Percentiles rank a stretch among this genome's conserved stretches.
phyloP scores from a whole-genome alignment of 1,140 invertebrate species.

The Triops longicaudatus region DNA sequence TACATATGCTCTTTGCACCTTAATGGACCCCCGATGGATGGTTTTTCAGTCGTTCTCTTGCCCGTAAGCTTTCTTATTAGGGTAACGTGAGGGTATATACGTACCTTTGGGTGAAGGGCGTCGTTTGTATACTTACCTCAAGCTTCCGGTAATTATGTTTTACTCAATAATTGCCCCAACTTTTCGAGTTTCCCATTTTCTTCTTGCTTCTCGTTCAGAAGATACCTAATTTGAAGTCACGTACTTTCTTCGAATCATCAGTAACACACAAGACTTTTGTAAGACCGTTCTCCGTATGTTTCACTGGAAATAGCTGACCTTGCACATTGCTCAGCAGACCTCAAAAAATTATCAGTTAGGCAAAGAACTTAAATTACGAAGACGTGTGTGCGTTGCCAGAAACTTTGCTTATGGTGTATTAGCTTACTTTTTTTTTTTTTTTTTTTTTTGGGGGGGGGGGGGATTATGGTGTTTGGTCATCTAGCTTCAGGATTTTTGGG shows the following conservation, averaged over 20 bases:
- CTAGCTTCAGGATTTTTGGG: background rate
- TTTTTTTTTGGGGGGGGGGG: background rate
- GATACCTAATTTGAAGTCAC: background rate
- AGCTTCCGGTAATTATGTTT: constrained; percentile 1
- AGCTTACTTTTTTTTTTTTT: background rate
- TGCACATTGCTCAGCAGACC: background rate
- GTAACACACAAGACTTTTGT: background rate
- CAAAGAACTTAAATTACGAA: background rate
- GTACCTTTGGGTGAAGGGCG: no score
- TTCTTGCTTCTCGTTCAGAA: background rate
- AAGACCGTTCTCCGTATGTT: background rate
- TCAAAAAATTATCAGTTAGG: background rate
- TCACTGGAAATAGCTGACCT: background rate
- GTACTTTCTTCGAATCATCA: no score
- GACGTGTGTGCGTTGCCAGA: background rate
- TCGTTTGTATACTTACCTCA: background rate
- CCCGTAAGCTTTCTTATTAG: background rate
- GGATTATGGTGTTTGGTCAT: background rate
- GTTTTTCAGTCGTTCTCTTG: background rate
- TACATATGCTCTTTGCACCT: constrained; percentile 15
- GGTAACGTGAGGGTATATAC: background rate
- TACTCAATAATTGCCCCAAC: constrained; percentile 7
- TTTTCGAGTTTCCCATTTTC: background rate
- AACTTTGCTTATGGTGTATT: background rate
- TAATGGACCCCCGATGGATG: constrained; percentile 4